Conservation (phyloP, 1,140 invertebrate genomes). For the Dendrolimus kikuchii region DNA sequence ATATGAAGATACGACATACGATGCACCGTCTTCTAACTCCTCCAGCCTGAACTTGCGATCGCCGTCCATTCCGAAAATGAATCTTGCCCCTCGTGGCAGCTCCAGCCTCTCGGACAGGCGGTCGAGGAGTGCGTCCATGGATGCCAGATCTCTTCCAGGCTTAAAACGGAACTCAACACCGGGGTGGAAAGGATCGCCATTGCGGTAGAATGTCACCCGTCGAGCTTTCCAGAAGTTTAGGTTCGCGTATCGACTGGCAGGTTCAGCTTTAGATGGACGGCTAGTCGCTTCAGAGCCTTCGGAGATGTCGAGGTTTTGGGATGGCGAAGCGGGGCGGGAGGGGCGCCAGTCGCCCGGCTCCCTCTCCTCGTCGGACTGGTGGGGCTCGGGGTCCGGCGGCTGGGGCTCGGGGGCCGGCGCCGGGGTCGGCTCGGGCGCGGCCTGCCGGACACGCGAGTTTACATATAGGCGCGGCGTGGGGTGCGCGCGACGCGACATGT, state of each 20-base stretch:
- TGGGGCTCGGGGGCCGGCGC: conserved; percentile 46
- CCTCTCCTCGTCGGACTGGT: conserved; percentile 51
- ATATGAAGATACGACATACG: conserved; percentile 92
- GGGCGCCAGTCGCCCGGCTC: conserved; percentile 55
- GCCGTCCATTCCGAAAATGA: conserved; percentile 93
- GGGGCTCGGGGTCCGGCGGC: conserved; percentile 49
- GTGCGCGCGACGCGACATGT: conserved; percentile 57
- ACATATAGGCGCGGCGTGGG: conserved; percentile 31
- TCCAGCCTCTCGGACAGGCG: conserved; percentile 88
- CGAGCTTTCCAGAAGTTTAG: conserved; percentile 89
- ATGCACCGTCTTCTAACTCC: conserved; percentile 90
- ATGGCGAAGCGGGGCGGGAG: conserved; percentile 59
- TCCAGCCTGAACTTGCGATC: conserved; percentile 86
- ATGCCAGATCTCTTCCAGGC: conserved; percentile 89
- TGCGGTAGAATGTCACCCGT: conserved; percentile 92
- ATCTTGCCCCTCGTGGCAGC: conserved; percentile 86
- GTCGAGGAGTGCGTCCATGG: conserved; percentile 88
- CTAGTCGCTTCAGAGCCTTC: conserved; percentile 57
- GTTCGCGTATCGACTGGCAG: conserved; percentile 80
- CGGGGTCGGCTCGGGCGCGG: conserved; percentile 52
- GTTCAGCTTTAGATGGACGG: conserved; percentile 44
- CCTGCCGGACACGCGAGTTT: conserved; percentile 48
- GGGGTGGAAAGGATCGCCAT: conserved; percentile 93
- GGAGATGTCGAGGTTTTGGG: conserved; percentile 50
- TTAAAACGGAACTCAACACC: conserved; percentile 92